Percentiles rank a stretch among this genome's conserved stretches.
These are phyloP conservation scores for Enteromius radiatus DNA, from an alignment of 2,797 vertebrate species.

Conservation along the genomic window DNA sequence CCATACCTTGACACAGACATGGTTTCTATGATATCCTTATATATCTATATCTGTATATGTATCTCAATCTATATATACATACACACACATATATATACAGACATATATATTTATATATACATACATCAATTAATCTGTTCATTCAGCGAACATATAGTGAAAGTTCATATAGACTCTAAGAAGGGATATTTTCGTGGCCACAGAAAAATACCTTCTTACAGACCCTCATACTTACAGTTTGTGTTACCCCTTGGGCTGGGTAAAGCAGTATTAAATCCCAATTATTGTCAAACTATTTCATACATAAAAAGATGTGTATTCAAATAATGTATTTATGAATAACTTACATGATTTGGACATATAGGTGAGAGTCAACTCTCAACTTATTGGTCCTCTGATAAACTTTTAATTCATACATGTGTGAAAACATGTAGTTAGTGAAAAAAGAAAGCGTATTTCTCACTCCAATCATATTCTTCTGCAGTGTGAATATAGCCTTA, in stretches of 20 bases:
- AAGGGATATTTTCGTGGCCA: too few species aligned
- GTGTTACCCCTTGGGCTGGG: too few species aligned
- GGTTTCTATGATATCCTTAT: not conserved
- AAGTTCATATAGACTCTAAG: too few species aligned
- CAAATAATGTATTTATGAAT: not conserved
- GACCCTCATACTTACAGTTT: too few species aligned
- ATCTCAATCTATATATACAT: too few species aligned
- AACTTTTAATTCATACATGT: not conserved
- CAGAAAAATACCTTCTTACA: too few species aligned
- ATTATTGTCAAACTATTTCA: not conserved
- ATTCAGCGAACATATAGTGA: too few species aligned
- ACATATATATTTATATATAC: too few species aligned
- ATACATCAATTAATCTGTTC: too few species aligned
- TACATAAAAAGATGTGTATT: not conserved
- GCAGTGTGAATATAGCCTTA: not conserved
- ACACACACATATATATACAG: too few species aligned
- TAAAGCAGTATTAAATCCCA: not conserved
- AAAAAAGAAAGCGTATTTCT: not conserved
- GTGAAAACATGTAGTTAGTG: not conserved
- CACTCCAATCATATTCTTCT: not conserved
- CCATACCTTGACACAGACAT: not conserved
- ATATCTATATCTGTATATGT: not conserved
- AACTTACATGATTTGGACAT: not conserved
- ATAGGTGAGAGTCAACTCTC: not conserved
- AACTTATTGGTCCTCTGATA: not conserved